Conservation (phyloP, 2,797 vertebrate species). For the Halcyon badia region DNA sequence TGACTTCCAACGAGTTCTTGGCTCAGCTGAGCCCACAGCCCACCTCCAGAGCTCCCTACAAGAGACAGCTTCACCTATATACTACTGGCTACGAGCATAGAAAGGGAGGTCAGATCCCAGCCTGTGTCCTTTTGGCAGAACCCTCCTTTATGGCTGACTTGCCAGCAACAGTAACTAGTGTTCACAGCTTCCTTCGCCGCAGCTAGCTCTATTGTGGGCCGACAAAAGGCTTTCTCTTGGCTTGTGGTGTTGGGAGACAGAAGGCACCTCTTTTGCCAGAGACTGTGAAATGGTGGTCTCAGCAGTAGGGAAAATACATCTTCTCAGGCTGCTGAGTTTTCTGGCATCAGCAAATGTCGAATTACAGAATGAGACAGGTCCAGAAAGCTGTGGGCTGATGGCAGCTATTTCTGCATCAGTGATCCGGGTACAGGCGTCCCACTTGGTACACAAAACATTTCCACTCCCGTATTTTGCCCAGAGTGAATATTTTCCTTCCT, state of each 20-base stretch:
- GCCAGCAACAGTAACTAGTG: conserved; percentile 9
- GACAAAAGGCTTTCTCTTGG: conserved; percentile 62
- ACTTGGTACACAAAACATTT: background rate
- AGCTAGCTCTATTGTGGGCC: background rate
- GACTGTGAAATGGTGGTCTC: conserved; percentile 19
- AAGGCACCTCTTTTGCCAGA: conserved; percentile 55
- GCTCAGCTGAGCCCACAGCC: background rate
- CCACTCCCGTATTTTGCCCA: background rate
- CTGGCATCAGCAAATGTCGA: conserved; percentile 1
- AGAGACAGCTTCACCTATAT: background rate
- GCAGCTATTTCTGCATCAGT: background rate
- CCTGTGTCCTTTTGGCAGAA: background rate
- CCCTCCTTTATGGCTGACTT: conserved; percentile 14
- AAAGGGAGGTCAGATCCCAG: conserved; percentile 38
- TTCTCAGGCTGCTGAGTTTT: background rate
- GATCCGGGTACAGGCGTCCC: background rate
- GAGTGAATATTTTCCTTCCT: background rate
- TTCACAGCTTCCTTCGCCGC: conserved; percentile 26
- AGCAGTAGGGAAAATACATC: conserved; percentile 41
- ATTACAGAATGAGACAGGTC: background rate
- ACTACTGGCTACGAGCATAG: background rate
- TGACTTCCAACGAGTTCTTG: background rate
- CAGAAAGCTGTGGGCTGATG: background rate
- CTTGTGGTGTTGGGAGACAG: conserved; percentile 32
- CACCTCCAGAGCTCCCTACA: background rate